Base-by-base conservation (phyloP, 2,797 vertebrate species). In the Lemur catta region DNA sequence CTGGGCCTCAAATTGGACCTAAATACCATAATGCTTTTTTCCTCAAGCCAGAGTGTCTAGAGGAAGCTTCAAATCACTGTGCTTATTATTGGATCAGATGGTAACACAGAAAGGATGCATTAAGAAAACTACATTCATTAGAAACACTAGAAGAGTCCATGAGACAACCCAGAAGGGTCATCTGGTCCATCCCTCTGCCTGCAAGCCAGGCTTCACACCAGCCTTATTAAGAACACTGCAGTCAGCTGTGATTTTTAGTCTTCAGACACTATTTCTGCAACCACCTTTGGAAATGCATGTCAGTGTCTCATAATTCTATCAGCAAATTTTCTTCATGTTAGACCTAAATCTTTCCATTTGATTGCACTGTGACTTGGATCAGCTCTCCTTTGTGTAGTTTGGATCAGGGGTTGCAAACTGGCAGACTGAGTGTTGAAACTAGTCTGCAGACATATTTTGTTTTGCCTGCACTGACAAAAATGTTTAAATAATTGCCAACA, bases 401-500 rank as follows among this genome's bases (percentile, higher is more conserved):
- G 85, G 79, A 86, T 61, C 87, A 82, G n/a, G 48, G 92, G 43
- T 65, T 93, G 75, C 92, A 65, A 82, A 84, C 69, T 50, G 71
- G 88, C 63, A 95, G 96, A 69, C 79, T 69, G 74, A 88, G 20
- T 75, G 86, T 67, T 28, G 1, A 72, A 93, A 67, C 41, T 89
- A 95, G 84, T 79, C 84, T 75, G 33, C 46, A 93, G 82, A 61
- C 78, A 92, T 78, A 85, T 52, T 94, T 84, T 97, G 91, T 93
- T 94, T 97, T 93, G 92, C 90, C 79, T 94, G 75, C 46, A 76
- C 84, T 79, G 93, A 97, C 79, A 91, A 88, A 95, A 94, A 90
- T 46, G 52, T 80, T 91, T 91, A n/a, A 72, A 81, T 93, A 79
- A 84, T 89, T 94, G 93, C 95, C 92, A 97, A 85, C 13, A 52